Conservation (phyloP, 2,888 invertebrate species). For the Sympetrum striolatum region DNA sequence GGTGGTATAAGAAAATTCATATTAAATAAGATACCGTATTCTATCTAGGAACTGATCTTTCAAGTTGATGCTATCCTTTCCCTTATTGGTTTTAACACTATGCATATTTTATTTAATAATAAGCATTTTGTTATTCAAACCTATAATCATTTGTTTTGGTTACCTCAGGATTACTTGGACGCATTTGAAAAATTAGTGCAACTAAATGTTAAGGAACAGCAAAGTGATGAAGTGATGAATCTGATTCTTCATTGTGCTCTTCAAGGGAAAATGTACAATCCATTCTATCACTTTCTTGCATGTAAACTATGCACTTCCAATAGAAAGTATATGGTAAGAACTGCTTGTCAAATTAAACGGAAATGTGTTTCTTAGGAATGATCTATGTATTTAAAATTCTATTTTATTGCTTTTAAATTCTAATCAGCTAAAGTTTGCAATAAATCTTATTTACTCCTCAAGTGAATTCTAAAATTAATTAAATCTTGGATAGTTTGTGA, state of each 20-base stretch:
- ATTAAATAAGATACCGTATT: no score
- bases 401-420: neutral
- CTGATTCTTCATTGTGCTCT: conserved; percentile 85
- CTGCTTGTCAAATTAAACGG: neutral
- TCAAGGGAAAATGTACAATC: conserved; percentile 82
- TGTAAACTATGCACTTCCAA: conserved; percentile 85
- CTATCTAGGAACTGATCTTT: no score
- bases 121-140: neutral
- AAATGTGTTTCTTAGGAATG: no score
- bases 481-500: no score
- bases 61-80: no score
- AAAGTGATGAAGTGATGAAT: conserved; percentile 85
- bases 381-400: conserved; percentile 44
- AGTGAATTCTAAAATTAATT: no score
- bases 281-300: conserved; percentile 83
- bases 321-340: conserved; percentile 78
- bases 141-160: neutral
- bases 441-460: no score
- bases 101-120: no score
- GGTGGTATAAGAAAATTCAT: no score
- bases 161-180: conserved; percentile 78
- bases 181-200: conserved; percentile 91
- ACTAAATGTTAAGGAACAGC: conserved; percentile 77
- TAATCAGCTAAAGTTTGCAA: no score
- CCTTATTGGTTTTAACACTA: no score